Evolutionary conservation across 2,113 vertebrate species (phyloP).

Genomic region (Maylandia zebra): DNA sequence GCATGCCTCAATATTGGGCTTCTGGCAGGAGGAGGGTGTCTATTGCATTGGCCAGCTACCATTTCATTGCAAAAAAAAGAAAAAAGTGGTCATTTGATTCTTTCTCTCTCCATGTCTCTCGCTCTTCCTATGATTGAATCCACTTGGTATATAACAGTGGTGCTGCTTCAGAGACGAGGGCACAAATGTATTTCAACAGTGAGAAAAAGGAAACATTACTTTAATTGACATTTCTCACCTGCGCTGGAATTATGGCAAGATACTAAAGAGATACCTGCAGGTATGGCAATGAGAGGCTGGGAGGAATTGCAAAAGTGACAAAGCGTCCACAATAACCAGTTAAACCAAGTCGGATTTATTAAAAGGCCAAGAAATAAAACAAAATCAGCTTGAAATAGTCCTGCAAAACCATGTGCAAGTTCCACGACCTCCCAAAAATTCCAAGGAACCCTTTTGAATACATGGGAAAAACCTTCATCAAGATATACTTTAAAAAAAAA

Average conservation of each 20-base stretch:
- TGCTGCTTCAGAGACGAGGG: constrained; percentile 19
- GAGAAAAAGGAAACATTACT: neutral
- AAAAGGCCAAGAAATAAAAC: neutral
- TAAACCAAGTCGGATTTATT: neutral
- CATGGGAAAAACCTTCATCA: neutral
- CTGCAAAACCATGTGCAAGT: neutral
- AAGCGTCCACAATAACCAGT: neutral
- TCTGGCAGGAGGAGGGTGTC: constrained; percentile 26
- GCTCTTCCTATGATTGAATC: constrained; percentile 33
- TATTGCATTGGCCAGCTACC: constrained; percentile 21
- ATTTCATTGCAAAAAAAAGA: constrained; percentile 10
- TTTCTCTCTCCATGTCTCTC: neutral
- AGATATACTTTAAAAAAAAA: neutral
- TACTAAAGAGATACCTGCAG: neutral
- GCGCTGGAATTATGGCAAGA: neutral
- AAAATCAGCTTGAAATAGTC: neutral
- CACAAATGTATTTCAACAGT: constrained; percentile 26
- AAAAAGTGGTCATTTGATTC: neutral
- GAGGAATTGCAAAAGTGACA: neutral
- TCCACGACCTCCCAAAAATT: neutral
- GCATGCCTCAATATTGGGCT: constrained; percentile 5
- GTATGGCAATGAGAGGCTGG: neutral
- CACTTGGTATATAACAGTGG: constrained; percentile 32
- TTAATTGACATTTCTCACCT: neutral
- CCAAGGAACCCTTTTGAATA: neutral